Evolutionary conservation across 2,113 vertebrate species (phyloP), one percentile per base, ranked within the genome.

Genomic region (Pterocles gutturalis): DNA sequence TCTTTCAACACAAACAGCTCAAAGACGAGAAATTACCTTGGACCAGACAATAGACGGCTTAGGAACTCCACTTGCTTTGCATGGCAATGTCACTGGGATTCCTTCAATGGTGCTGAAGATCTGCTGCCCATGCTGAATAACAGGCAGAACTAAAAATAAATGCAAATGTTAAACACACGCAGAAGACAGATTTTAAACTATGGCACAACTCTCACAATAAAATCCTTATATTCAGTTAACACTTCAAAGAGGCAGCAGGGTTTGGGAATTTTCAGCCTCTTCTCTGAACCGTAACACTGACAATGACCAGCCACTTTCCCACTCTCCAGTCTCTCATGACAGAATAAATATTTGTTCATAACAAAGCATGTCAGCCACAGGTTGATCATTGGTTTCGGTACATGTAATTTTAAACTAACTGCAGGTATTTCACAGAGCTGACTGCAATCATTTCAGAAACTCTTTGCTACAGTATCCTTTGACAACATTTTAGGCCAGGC

Each of bases 71-170:
- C 90, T 98, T 20, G 99, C 99, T 97, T 97, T 99, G 96, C 99
- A 99, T 0, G 99, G 99, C 70, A 99, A 91, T 7, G 98, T 99
- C 85, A 99, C 97, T 13, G 99, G 98, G 21, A 97, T 97, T 60
- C 98, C 99, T 97, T 99, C 99, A 6, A 99, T 99, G 20, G 99
- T 99, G 90, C 98, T 99, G 96, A 99, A 99, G 78, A 99, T 98
- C 97, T 99, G 99, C 93, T 99, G 99, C 17, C 99, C 99, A 0
- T 99, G 98, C 85, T 99, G 99, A 97, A 99, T 99, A 82, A 98
- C 98, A 46, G 99, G 99, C 89, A 98, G 97, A 84, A 99, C 99
- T 99, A 83, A 45, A 97, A 97, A 77, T 3, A 89, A 79, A 97
- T 12, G 36, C 38, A 94, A 87, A 54, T 45, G 29, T 82, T 28